A percentile compares a stretch with the other conserved stretches of the same genome.
Conservation (phyloP, 2,888 invertebrate genomes). For the Oscheius myriophilus region DNA sequence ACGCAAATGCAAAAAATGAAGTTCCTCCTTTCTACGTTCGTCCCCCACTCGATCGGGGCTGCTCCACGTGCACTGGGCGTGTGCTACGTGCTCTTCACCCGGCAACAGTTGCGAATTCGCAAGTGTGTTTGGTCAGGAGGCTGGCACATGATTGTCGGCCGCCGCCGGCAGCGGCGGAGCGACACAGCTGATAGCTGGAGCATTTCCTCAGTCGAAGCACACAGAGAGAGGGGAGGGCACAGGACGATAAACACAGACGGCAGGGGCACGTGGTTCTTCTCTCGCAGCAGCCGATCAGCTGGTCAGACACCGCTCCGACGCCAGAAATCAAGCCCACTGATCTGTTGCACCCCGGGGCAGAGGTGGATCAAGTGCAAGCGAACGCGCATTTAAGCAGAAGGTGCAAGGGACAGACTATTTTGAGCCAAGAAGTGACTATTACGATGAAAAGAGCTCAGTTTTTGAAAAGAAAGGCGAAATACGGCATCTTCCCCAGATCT, state of each 20-base stretch:
- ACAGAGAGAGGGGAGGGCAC: too few species aligned
- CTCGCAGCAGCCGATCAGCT: conserved; percentile 6
- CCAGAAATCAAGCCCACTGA: neutral
- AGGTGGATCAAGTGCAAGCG: neutral
- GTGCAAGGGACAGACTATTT: too few species aligned
- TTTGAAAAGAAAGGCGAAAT: too few species aligned
- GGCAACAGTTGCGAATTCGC: conserved; percentile 25
- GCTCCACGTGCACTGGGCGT: conserved; percentile 22
- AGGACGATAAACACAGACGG: too few species aligned
- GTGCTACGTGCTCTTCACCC: conserved; percentile 22
- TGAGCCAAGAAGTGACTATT: too few species aligned
- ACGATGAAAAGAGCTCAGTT: too few species aligned
- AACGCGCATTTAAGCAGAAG: neutral
- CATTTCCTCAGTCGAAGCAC: too few species aligned
- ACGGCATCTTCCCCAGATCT: too few species aligned
- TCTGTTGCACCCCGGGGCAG: neutral
- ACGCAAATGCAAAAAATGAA: too few species aligned
- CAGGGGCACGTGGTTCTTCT: too few species aligned
- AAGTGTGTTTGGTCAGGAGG: conserved; percentile 30
- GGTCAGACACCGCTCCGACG: neutral
- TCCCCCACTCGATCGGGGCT: too few species aligned
- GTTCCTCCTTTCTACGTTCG: neutral
- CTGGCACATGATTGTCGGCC: conserved; percentile 24
- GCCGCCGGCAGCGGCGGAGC: too few species aligned
- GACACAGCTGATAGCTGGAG: conserved; percentile 21